Conservation (phyloP, 2,888 invertebrate species). For the Atethmia centrago region DNA sequence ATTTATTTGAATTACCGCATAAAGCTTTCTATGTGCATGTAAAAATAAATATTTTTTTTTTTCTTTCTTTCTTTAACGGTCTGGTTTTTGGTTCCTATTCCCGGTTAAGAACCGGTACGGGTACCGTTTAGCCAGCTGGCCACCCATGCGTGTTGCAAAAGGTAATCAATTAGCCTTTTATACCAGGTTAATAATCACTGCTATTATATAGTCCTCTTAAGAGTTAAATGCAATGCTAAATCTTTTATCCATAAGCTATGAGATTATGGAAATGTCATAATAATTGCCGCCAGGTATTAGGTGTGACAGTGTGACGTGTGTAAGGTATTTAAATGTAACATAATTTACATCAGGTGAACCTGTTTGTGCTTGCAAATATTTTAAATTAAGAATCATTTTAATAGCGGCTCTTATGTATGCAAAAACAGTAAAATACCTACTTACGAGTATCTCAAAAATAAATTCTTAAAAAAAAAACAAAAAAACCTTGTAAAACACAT, state of each 20-base stretch:
- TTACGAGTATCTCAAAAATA: slow-evolving; percentile 30
- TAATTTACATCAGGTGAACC: neutral
- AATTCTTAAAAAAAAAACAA: no score
- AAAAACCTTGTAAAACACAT: no score
- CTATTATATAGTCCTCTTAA: neutral
- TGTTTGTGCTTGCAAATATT: neutral
- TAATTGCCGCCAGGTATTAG: neutral
- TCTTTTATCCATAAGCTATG: slow-evolving; percentile 8
- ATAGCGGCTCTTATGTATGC: slow-evolving; percentile 1
- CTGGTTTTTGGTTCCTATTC: no score
- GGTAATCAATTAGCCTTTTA: neutral
- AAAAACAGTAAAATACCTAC: slow-evolving; percentile 26
- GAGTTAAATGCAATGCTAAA: neutral
- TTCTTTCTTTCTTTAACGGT: no score
- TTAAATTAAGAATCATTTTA: neutral
- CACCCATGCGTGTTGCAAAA: slow-evolving; percentile 11
- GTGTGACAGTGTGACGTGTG: neutral
- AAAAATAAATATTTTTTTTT: no score
- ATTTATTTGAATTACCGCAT: no score
- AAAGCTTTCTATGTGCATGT: no score
- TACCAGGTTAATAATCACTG: neutral
- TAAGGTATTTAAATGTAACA: neutral
- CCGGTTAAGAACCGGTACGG: neutral
- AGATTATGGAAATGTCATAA: neutral
- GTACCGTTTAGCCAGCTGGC: neutral